Evolutionary conservation across 2,888 invertebrate species (phyloP).

Genomic region (Ypsolopha sequella): DNA sequence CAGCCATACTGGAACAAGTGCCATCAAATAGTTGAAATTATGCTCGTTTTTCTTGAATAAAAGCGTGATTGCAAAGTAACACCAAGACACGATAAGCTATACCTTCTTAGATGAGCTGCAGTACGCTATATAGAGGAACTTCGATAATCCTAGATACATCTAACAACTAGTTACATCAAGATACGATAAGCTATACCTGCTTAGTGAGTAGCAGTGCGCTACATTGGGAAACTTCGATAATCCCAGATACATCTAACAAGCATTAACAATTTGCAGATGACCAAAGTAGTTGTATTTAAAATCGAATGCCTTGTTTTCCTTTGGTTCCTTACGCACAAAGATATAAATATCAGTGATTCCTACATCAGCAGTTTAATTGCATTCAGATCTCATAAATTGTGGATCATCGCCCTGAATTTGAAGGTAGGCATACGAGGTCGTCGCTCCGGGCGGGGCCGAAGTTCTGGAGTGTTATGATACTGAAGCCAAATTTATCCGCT

Average conservation of each 20-base stretch:
- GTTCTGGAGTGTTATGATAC: not conserved
- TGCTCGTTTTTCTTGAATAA: not conserved
- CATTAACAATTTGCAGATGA: not conserved
- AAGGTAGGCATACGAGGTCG: not conserved
- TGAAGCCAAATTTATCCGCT: not conserved
- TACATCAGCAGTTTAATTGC: not conserved
- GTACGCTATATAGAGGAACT: not conserved
- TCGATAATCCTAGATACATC: not conserved
- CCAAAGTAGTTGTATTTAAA: not conserved
- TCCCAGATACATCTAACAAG: not conserved
- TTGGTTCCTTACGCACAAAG: not conserved
- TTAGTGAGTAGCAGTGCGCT: no score
- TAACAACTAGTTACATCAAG: not conserved
- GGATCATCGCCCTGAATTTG: not conserved
- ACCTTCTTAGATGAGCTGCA: no score
- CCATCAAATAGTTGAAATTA: not conserved
- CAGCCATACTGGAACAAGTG: conserved; percentile 72
- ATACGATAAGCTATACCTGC: not conserved
- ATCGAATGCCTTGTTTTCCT: not conserved
- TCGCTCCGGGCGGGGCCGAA: not conserved
- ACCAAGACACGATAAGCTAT: not conserved
- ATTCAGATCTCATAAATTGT: not conserved
- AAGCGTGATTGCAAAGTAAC: not conserved
- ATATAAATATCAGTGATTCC: not conserved
- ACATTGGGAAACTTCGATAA: not conserved